A percentile compares a stretch with the other conserved stretches of the same genome.
These are phyloP conservation scores for Andrena haemorrhoa DNA, from an alignment of 2,888 invertebrate species.

Conservation along the genomic window DNA sequence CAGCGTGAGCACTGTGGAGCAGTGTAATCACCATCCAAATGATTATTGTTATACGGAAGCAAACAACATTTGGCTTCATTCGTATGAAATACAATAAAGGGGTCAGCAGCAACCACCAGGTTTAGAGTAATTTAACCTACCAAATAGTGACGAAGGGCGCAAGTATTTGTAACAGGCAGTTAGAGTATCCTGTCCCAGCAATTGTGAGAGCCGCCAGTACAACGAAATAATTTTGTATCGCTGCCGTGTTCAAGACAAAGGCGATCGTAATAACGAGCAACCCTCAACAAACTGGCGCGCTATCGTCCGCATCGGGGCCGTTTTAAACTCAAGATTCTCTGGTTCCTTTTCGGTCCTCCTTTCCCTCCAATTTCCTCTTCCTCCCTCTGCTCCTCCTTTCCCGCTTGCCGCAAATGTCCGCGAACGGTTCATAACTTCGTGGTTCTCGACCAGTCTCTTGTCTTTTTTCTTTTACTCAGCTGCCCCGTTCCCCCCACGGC, in stretches of 20 bases:
- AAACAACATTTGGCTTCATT: too few species aligned
- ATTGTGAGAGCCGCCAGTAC: too few species aligned
- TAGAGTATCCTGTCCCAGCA: too few species aligned
- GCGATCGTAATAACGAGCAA: slow-evolving; percentile 65
- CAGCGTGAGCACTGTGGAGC: too few species aligned
- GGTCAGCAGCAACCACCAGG: too few species aligned
- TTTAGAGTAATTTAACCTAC: too few species aligned
- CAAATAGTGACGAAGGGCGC: too few species aligned
- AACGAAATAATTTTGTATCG: slow-evolving; percentile 9
- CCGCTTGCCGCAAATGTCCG: slow-evolving; percentile 52
- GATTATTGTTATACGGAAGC: too few species aligned
- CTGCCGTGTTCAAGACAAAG: slow-evolving; percentile 20
- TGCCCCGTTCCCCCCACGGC: neutral
- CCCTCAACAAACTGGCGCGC: slow-evolving; percentile 75
- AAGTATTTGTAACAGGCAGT: too few species aligned
- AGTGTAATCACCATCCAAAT: too few species aligned
- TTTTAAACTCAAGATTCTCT: slow-evolving; percentile 57
- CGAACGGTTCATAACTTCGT: slow-evolving; percentile 68
- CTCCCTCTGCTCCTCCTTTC: slow-evolving; percentile 10
- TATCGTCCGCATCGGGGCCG: slow-evolving; percentile 43
- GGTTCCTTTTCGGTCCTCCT: slow-evolving; percentile 27
- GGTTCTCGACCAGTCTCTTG: slow-evolving; percentile 59
- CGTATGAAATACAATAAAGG: too few species aligned
- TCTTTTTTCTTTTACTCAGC: slow-evolving; percentile 17
- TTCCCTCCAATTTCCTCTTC: slow-evolving; percentile 7